A percentile compares a stretch with the other conserved stretches of the same genome.
phyloP scores from a whole-genome alignment of 2,113 vertebrate species.

The Bubo blakistoni region DNA sequence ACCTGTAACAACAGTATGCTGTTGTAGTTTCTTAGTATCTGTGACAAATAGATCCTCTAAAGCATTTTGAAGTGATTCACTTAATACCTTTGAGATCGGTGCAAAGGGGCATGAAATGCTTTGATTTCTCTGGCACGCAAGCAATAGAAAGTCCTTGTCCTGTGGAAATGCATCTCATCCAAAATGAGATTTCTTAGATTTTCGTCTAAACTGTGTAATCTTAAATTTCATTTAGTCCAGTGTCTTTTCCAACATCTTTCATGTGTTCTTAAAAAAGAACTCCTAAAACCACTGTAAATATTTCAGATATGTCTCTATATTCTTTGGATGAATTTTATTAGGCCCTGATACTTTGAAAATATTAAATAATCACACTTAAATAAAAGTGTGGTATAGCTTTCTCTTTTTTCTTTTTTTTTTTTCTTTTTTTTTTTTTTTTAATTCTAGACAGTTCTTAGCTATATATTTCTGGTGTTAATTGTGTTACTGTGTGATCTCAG shows the following conservation, averaged over 20 bases:
- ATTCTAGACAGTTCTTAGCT: background rate
- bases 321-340: background rate
- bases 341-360: background rate
- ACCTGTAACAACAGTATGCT: background rate
- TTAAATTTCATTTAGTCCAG: background rate
- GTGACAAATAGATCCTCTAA: background rate
- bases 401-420: too few relatives aligned
- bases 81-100: background rate
- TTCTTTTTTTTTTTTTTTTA: too few relatives aligned
- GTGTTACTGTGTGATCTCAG: background rate
- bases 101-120: background rate
- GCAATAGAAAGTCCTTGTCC: background rate
- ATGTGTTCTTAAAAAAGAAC: background rate
- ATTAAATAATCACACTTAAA: background rate
- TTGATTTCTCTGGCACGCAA: background rate
- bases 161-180: background rate
- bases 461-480: background rate
- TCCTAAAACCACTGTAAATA: background rate
- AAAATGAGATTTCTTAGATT: background rate
- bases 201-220: background rate
- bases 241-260: background rate
- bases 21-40: background rate
- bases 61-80: background rate
- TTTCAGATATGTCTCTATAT: background rate
- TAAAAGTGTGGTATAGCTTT: background rate